phyloP scores from a whole-genome alignment of 2,113 vertebrate genomes.

The Aegotheles bennettii region DNA sequence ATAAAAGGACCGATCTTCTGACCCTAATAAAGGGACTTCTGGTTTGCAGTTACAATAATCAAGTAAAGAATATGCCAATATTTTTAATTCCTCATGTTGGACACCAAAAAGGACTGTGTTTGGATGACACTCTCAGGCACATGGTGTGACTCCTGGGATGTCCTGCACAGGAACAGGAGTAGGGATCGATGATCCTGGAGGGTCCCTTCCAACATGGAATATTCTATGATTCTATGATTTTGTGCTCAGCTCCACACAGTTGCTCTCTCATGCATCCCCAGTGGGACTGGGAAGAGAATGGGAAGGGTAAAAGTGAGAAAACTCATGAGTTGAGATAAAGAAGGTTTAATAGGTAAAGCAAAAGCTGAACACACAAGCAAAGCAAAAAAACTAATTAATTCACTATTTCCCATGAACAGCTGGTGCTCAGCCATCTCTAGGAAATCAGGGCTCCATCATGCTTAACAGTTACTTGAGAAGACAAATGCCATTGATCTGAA shows the following conservation, averaged over 20 bases:
- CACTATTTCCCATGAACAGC: not conserved
- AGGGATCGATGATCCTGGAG: too few relatives aligned
- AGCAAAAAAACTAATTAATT: not conserved
- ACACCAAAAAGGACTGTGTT: not conserved
- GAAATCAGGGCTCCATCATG: not conserved
- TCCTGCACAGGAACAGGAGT: too few relatives aligned
- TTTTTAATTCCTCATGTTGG: not conserved
- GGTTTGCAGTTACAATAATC: not conserved
- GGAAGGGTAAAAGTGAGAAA: not conserved
- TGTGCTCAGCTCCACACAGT: not conserved
- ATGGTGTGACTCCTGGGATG: too few relatives aligned
- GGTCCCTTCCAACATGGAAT: too few relatives aligned
- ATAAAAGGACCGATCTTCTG: not conserved
- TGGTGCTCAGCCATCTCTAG: not conserved
- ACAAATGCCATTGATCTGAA: accelerated
- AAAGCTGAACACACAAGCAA: not conserved
- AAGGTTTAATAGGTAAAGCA: not conserved
- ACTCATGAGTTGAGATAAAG: not conserved
- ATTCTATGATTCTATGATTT: too few relatives aligned
- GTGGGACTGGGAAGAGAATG: not conserved
- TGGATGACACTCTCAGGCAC: too few relatives aligned
- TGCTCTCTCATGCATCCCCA: accelerated
- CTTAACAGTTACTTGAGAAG: not conserved
- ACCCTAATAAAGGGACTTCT: not conserved
- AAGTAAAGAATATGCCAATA: not conserved